Evolutionary conservation across 2,888 invertebrate genomes (phyloP).

Genomic region (Caenorhabditis sp.): DNA sequence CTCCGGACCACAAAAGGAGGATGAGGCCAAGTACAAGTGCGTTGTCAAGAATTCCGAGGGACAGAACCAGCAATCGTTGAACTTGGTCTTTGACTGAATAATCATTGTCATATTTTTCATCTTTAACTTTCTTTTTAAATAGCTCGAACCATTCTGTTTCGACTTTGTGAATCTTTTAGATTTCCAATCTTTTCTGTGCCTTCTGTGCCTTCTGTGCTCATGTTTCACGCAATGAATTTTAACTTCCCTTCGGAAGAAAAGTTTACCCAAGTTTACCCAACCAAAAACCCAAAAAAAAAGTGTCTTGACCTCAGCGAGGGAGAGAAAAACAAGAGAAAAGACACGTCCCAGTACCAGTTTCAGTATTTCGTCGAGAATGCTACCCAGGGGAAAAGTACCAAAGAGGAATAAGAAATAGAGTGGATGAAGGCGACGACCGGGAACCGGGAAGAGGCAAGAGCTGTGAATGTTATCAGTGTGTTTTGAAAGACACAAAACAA

Average conservation of each 20-base stretch:
- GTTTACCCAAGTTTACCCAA: background rate
- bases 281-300: constrained; percentile 12
- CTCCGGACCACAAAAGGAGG: constrained; percentile 81
- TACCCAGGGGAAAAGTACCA: constrained; percentile 55
- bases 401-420: constrained; percentile 33
- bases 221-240: constrained; percentile 12
- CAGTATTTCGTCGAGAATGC: constrained; percentile 29
- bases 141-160: background rate
- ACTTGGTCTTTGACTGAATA: constrained; percentile 81
- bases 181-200: constrained; percentile 23
- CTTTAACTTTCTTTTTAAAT: background rate
- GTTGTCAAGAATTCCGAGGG: constrained; percentile 83
- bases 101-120: constrained; percentile 6
- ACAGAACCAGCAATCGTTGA: constrained; percentile 82
- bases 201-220: background rate
- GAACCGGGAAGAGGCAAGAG: no score
- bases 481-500: constrained; percentile 36
- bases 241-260: constrained; percentile 4
- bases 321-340: constrained; percentile 37
- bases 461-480: constrained; percentile 51
- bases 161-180: background rate
- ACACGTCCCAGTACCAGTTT: constrained; percentile 32
- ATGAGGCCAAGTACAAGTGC: constrained; percentile 82
- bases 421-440: constrained; percentile 22
- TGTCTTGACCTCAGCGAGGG: constrained; percentile 18